These are phyloP conservation scores for Camponotus vicinus DNA, from an alignment of 1,140 invertebrate genomes.

Conservation along the genomic window DNA sequence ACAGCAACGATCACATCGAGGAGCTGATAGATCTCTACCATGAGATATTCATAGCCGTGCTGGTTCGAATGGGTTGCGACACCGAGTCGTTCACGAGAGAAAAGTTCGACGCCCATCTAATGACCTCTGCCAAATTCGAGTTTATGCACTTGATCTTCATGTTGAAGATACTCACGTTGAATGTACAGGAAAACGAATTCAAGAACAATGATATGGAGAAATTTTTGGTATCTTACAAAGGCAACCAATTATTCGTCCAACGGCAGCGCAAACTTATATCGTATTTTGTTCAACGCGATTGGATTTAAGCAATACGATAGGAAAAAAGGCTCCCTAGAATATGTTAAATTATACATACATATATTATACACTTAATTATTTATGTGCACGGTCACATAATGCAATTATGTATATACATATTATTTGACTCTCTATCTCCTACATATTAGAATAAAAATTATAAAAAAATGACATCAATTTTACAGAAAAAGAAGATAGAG, in stretches of 20 bases:
- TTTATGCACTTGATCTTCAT: slow-evolving; percentile 79
- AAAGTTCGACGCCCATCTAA: slow-evolving; percentile 72
- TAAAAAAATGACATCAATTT: background rate
- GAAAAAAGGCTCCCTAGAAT: background rate
- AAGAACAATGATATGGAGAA: slow-evolving; percentile 40
- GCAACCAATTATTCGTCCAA: slow-evolving; percentile 49
- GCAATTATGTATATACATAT: background rate
- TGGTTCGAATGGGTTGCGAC: slow-evolving; percentile 78
- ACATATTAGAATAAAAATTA: background rate
- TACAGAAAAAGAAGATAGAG: background rate
- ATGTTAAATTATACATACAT: background rate
- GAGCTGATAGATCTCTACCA: slow-evolving; percentile 86
- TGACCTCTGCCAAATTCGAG: slow-evolving; percentile 70
- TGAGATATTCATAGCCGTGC: slow-evolving; percentile 82
- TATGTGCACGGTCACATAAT: background rate
- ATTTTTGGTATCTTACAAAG: background rate
- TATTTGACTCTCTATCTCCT: background rate
- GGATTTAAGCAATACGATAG: slow-evolving; percentile 56
- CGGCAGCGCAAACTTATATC: slow-evolving; percentile 61
- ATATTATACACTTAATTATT: background rate
- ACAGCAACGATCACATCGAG: slow-evolving; percentile 84
- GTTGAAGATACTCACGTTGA: slow-evolving; percentile 79
- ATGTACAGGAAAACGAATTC: slow-evolving; percentile 64
- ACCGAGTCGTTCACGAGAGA: slow-evolving; percentile 65
- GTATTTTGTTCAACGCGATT: slow-evolving; percentile 60